Evolutionary conservation across 2,888 invertebrate genomes (phyloP).

Genomic region (Lepidocyrtoides sp.): DNA sequence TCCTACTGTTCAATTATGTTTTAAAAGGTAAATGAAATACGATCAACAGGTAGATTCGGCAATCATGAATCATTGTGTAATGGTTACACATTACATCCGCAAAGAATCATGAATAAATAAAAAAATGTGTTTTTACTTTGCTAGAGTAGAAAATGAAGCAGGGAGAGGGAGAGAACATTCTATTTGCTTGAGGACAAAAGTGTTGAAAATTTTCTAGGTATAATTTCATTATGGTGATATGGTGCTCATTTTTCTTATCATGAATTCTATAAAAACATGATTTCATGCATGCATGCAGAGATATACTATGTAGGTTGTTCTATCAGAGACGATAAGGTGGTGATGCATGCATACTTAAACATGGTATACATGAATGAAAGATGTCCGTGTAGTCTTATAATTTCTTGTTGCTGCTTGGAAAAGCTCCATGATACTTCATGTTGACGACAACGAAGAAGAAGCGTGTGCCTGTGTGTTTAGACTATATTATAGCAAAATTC

Average conservation of each 20-base stretch:
- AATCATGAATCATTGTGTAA: conserved; percentile 44
- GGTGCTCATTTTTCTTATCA: conserved; percentile 48
- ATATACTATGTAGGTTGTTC: background rate
- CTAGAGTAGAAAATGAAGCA: background rate
- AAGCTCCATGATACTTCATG: background rate
- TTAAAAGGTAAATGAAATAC: background rate
- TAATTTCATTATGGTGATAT: conserved; percentile 41
- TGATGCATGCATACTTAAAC: no score
- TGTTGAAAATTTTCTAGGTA: conserved; percentile 46
- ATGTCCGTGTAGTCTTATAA: no score
- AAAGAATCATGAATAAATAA: background rate
- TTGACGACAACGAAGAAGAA: background rate
- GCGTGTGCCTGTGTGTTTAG: conserved; percentile 14
- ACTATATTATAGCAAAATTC: background rate
- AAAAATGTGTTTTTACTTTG: background rate
- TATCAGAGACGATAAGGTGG: background rate
- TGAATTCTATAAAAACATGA: conserved; percentile 46
- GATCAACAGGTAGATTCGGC: background rate
- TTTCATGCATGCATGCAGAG: conserved; percentile 13
- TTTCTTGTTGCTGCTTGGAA: no score
- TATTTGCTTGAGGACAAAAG: conserved; percentile 58
- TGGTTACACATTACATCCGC: conserved; percentile 11
- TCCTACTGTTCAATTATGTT: conserved; percentile 37
- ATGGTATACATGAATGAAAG: no score
- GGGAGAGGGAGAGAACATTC: background rate